Evolutionary conservation across 1,140 invertebrate species (phyloP).

Genomic region (Leptestheria dahalacensis): DNA sequence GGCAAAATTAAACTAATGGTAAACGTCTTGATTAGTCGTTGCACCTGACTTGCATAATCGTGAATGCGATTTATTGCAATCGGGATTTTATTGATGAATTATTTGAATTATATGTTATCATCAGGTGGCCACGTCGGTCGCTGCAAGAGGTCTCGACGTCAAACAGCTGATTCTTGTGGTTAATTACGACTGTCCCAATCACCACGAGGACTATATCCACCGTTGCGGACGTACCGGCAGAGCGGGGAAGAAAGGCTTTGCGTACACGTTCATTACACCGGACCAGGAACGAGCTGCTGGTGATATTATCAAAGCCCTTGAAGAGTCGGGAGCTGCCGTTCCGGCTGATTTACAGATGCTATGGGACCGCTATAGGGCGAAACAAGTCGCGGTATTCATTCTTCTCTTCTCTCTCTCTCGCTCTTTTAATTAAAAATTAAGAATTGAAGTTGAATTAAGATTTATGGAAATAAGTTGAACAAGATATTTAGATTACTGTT

Average conservation of each 20-base stretch:
- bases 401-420: no score
- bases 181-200: slow-evolving; percentile 99
- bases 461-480: no score
- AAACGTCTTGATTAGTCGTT: slow-evolving; percentile 17
- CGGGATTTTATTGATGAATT: neutral
- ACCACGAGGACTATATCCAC: slow-evolving; percentile 99
- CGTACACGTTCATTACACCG: slow-evolving; percentile 91
- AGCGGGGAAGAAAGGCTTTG: slow-evolving; percentile 90
- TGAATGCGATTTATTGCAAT: neutral
- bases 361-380: slow-evolving; percentile 76
- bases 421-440: no score
- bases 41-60: neutral
- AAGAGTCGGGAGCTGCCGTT: slow-evolving; percentile 58
- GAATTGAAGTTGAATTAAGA: no score
- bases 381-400: slow-evolving; percentile 73
- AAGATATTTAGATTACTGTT: no score
- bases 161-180: slow-evolving; percentile 95
- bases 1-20: slow-evolving; percentile 57
- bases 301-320: slow-evolving; percentile 82
- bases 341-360: slow-evolving; percentile 60
- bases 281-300: slow-evolving; percentile 85
- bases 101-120: slow-evolving; percentile 16
- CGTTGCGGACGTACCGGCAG: slow-evolving; percentile 82
- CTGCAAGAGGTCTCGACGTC: slow-evolving; percentile 91
- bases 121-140: slow-evolving; percentile 83